Conservation (phyloP, 2,113 vertebrate species). For the Maccullochella peelii region DNA sequence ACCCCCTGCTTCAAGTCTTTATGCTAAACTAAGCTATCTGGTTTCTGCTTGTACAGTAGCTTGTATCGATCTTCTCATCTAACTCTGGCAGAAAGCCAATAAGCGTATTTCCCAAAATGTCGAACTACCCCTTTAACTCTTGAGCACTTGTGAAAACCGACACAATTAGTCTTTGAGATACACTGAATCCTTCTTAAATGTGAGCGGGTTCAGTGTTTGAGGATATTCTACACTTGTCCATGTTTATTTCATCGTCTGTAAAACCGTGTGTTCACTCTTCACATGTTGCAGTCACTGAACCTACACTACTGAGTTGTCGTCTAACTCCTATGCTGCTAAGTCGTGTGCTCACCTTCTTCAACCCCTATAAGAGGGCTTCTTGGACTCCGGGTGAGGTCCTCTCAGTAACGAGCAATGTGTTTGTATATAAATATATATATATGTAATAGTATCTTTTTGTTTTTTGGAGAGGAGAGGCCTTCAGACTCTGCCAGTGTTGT, state of each 20-base stretch:
- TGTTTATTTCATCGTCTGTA: slow-evolving; percentile 44
- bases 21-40: slow-evolving; percentile 15
- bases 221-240: slow-evolving; percentile 41
- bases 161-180: slow-evolving; percentile 25
- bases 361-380: slow-evolving; percentile 50
- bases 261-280: slow-evolving; percentile 32
- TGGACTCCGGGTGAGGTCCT: slow-evolving; percentile 44
- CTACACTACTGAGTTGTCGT: slow-evolving; percentile 37
- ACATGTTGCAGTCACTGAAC: slow-evolving; percentile 23
- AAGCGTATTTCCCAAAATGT: neutral
- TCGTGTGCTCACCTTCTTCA: slow-evolving; percentile 39
- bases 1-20: neutral
- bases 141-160: slow-evolving; percentile 53
- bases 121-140: neutral
- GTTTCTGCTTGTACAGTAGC: neutral
- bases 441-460: slow-evolving; percentile 34
- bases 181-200: slow-evolving; percentile 29
- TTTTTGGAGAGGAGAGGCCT: slow-evolving; percentile 48
- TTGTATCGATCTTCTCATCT: neutral
- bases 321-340: slow-evolving; percentile 43
- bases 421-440: slow-evolving; percentile 41
- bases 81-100: neutral
- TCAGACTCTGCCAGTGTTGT: slow-evolving; percentile 42
- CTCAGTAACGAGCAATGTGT: slow-evolving; percentile 40
- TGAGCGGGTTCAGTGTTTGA: slow-evolving; percentile 38